Conservation (phyloP, 2,797 vertebrate species). For the Arnoldichthys spilopterus region DNA sequence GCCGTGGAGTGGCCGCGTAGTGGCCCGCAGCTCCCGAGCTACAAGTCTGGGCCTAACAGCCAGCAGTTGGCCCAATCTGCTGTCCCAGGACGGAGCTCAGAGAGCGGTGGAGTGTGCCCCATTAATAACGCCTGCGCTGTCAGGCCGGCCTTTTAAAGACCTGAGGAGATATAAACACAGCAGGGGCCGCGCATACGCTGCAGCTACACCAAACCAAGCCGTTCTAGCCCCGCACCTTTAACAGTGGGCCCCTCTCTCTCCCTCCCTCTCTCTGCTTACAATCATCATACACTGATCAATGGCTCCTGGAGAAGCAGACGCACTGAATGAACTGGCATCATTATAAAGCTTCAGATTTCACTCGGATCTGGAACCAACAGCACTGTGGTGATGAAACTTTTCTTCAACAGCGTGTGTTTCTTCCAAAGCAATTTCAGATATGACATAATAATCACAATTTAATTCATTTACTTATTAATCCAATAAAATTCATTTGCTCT, state of each 20-base stretch:
- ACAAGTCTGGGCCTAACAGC: background rate
- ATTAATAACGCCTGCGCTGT: slow-evolving; percentile 51
- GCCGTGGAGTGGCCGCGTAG: background rate
- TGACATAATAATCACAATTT: background rate
- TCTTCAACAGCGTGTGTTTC: background rate
- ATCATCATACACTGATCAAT: background rate
- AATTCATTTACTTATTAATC: background rate
- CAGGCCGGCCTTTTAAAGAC: slow-evolving; percentile 55
- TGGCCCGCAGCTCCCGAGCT: background rate
- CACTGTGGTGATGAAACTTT: background rate
- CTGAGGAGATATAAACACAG: slow-evolving; percentile 54
- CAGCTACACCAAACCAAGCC: slow-evolving; percentile 26
- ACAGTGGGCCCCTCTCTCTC: slow-evolving; percentile 19
- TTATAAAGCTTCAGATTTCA: background rate
- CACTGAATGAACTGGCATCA: background rate
- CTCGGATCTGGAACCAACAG: background rate
- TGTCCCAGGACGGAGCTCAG: slow-evolving; percentile 22
- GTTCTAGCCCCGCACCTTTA: slow-evolving; percentile 43
- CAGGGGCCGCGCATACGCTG: slow-evolving; percentile 34
- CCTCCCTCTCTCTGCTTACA: background rate
- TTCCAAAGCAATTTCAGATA: background rate
- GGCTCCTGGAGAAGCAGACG: background rate
- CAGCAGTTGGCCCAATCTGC: background rate
- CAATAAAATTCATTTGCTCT: background rate
- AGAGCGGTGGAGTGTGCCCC: slow-evolving; percentile 13